Percentiles rank a stretch among this genome's conserved stretches.
Evolutionary conservation across 2,113 vertebrate genomes (phyloP).

Genomic region (Eupsittula cactorum): DNA sequence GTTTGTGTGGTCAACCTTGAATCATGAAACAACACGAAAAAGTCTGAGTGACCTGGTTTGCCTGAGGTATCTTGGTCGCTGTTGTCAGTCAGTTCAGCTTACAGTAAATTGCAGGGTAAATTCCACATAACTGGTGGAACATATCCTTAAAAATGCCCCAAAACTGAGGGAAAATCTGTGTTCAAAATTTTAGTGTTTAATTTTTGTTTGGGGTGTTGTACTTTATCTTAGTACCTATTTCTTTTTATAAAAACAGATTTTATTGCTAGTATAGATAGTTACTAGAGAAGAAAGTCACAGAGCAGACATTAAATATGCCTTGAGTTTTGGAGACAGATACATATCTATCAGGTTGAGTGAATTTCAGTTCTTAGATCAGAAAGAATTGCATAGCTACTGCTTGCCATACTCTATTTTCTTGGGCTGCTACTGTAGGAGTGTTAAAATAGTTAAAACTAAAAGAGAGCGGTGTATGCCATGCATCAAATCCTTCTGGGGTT

Average conservation of each 20-base stretch:
- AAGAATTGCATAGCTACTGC: not conserved
- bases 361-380: not conserved
- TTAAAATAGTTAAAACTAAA: not conserved
- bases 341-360: not conserved
- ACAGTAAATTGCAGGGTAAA: conserved; percentile 44
- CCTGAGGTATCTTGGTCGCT: conserved; percentile 12
- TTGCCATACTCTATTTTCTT: not conserved
- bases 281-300: not conserved
- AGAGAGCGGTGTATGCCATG: not conserved
- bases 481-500: not conserved
- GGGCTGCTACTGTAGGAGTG: not conserved
- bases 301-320: not conserved
- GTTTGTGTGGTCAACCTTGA: conserved; percentile 37
- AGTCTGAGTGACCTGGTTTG: not conserved
- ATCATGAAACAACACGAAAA: conserved; percentile 37
- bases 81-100: conserved; percentile 27
- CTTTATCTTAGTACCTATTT: not conserved
- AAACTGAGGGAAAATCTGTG: not conserved
- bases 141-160: not conserved
- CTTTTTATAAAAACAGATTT: not conserved
- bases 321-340: not conserved
- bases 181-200: not conserved
- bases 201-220: not conserved
- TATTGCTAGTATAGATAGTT: not conserved
- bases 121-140: not conserved